These are phyloP conservation scores for Rhynchopsitta pachyrhyncha DNA, from an alignment of 2,113 vertebrate genomes.

Conservation along the genomic window DNA sequence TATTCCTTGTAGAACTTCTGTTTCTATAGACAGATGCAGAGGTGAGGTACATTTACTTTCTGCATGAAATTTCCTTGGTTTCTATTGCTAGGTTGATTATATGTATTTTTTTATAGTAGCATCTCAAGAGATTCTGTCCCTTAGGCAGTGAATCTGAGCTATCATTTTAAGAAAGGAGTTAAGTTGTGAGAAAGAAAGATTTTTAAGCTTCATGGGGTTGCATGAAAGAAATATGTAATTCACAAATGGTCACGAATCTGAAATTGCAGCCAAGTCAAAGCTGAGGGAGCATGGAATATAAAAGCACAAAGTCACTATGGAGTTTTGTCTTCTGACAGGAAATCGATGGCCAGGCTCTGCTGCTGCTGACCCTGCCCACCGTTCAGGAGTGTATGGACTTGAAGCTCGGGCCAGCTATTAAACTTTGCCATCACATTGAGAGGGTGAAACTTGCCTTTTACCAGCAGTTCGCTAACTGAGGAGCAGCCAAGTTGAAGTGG, in stretches of 20 bases:
- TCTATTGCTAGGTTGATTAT: neutral
- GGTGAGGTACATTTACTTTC: neutral
- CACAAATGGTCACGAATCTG: neutral
- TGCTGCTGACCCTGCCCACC: constrained; percentile 94
- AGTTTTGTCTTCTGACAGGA: constrained; percentile 80
- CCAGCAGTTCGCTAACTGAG: constrained; percentile 95
- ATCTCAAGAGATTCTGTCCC: neutral
- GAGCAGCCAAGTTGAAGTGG: constrained; percentile 56
- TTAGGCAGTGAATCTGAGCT: neutral
- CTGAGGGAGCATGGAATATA: neutral
- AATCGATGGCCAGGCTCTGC: constrained; percentile 95
- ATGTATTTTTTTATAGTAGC: neutral
- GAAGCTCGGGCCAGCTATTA: constrained; percentile 95
- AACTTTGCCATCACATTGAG: constrained; percentile 97
- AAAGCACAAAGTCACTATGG: neutral
- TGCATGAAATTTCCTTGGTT: neutral
- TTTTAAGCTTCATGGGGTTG: neutral
- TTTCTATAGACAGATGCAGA: neutral
- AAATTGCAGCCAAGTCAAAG: neutral
- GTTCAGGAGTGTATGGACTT: constrained; percentile 99
- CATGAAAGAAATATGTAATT: neutral
- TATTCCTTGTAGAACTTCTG: neutral
- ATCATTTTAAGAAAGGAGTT: neutral
- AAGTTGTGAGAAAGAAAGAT: neutral
- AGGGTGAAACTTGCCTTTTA: constrained; percentile 98